Conservation (phyloP, 2,797 vertebrate genomes). For the Apogon talboti region DNA sequence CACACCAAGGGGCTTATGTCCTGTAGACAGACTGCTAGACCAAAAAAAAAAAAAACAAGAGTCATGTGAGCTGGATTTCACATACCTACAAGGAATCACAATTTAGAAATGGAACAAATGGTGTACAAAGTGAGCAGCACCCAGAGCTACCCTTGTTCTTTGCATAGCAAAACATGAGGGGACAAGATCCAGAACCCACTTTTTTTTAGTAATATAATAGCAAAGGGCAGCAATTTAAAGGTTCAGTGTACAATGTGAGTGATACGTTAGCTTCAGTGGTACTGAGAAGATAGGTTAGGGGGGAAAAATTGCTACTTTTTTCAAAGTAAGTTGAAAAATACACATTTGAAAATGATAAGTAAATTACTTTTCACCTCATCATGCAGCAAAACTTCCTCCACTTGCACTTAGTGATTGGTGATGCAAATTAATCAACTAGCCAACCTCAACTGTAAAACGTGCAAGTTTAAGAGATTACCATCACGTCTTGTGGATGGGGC, state of each 20-base stretch:
- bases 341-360: too few relatives aligned
- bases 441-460: background rate
- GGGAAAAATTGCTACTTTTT: too few relatives aligned
- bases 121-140: slow-evolving; percentile 8
- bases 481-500: background rate
- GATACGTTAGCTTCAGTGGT: too few relatives aligned
- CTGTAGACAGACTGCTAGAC: slow-evolving; percentile 46
- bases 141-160: slow-evolving; percentile 4
- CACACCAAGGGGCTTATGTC: slow-evolving; percentile 44
- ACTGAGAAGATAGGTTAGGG: too few relatives aligned
- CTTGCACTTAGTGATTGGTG: background rate
- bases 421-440: background rate
- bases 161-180: background rate
- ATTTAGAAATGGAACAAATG: slow-evolving; percentile 37
- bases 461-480: background rate
- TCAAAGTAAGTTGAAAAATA: too few relatives aligned
- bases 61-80: slow-evolving; percentile 75
- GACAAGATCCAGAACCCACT: slow-evolving; percentile 49
- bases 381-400: background rate
- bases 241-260: too few relatives aligned
- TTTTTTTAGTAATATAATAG: slow-evolving; percentile 9
- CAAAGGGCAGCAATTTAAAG: too few relatives aligned
- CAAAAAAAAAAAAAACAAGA: slow-evolving; percentile 28
- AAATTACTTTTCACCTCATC: too few relatives aligned
- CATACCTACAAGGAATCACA: slow-evolving; percentile 60